Percentiles rank a stretch among this genome's conserved stretches.
Evolutionary conservation across 2,113 vertebrate species (phyloP).

Genomic region (Nibea albiflora): DNA sequence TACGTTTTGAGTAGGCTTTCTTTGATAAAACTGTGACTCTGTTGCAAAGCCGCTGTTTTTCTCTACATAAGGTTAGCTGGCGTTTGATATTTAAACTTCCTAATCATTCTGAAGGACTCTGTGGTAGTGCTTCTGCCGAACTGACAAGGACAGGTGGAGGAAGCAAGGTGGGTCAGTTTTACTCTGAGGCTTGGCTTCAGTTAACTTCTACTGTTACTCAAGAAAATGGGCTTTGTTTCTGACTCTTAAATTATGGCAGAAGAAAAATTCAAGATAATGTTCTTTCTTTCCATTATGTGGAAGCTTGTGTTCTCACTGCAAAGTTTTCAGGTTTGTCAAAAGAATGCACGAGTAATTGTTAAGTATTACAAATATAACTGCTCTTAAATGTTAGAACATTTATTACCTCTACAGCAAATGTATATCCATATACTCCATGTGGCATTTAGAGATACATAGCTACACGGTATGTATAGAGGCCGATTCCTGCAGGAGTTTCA

Average conservation of each 20-base stretch:
- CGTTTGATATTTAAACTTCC: conserved; percentile 80
- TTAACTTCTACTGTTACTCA: conserved; percentile 29
- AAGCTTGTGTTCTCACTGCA: conserved; percentile 69
- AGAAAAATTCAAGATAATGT: conserved; percentile 41
- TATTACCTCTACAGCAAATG: conserved; percentile 71
- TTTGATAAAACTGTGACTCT: conserved; percentile 76
- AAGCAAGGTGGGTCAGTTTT: conserved; percentile 29
- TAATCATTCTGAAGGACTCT: conserved; percentile 70
- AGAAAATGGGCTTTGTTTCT: conserved; percentile 44
- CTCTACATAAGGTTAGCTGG: conserved; percentile 70
- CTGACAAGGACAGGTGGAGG: conserved; percentile 56
- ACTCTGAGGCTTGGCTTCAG: conserved; percentile 33
- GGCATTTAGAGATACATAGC: conserved; percentile 61
- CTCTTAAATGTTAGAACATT: conserved; percentile 72
- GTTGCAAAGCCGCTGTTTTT: conserved; percentile 74
- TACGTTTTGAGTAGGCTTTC: conserved; percentile 67
- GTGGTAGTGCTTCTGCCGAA: conserved; percentile 52
- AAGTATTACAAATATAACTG: conserved; percentile 74
- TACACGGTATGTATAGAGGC: conserved; percentile 55
- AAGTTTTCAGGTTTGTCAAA: conserved; percentile 71
- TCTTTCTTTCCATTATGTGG: conserved; percentile 57
- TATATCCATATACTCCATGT: conserved; percentile 62
- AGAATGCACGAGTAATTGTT: conserved; percentile 78
- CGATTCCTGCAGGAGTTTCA: conserved; percentile 44
- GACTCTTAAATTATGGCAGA: conserved; percentile 67